Evolutionary conservation across 2,888 invertebrate genomes (phyloP), one percentile per base, ranked within the genome.

Genomic region (Aspidapion aeneum): DNA sequence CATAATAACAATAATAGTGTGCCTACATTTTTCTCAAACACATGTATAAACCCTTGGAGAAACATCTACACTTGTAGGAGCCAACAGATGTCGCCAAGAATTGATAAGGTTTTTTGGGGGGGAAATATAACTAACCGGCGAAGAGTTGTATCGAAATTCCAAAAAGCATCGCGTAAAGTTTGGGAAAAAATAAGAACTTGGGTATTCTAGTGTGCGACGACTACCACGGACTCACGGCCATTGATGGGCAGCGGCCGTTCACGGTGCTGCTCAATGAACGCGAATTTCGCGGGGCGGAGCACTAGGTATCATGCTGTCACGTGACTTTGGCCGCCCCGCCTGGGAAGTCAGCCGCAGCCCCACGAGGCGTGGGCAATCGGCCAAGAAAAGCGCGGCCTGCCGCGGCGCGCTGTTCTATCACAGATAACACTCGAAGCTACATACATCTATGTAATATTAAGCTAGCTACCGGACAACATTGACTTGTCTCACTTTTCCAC

Each of bases 171-270:
- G 52, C 52, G 52, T 52, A 7, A 17, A 56, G 5, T 5, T 3
- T 18, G 18, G 16, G 16, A 60, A 18, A 58, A 7, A 49, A 16
- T 21, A 16, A 49, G 51, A 21, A 19, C 20, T n/a, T 57, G 56
- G 55, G 22, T 17, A 21, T 52, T 17, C n/a, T 17, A n/a, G 18
- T 19, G 85, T 85, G 85, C 84, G 83, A 78, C 82, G 81, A 77
- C 82, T 79, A 81, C 80, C 82, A 82, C 84, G 84, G 85, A 84
- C 85, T 83, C 84, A 83, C 85, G 85, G 86, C 85, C 86, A 86
- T 86, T 86, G 86, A 85, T 77, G 67, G 64, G 65, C 64, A 61
- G 59, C 67, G 65, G 55, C 61, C 20, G 62, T 35, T 12, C 35
- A 18, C 62, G 65, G 55, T 55, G 58, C 65, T 58, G 63, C 63